Base-by-base conservation (phyloP, 2,797 vertebrate species). In the Pachyuromys duprasi region DNA sequence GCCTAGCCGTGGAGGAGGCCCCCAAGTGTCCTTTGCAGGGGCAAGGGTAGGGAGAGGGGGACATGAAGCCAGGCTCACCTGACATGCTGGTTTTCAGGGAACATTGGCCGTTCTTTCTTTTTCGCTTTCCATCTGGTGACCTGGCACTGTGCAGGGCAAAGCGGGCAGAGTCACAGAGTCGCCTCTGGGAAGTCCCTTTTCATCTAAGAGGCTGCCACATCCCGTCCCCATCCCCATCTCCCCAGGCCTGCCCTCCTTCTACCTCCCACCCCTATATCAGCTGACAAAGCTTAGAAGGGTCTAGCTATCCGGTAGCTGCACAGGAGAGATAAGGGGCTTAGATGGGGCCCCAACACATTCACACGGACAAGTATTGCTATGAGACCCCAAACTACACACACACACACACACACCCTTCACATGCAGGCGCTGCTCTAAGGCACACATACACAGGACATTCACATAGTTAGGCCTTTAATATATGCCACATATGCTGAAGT, bases 61-160 rank as follows among this genome's bases (percentile, higher is more conserved):
- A 3, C 7, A 60, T 22, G 0, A 7, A 74, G 74, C 70, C 69
- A 55, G 74, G 70, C 94, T 98, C 99, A 99, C 99, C 99, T 99
- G 99, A 99, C 99, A 99, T 99, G 98, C 99, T 99, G 98, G 98
- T 99, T 99, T 99, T 99, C 99, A 99, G 98, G 98, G 99, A 99
- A 99, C 99, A 99, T 99, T 99, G 99, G 99, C 99, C 99, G 99
- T 99, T 99, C 99, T 99, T 99, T 98, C 99, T 99, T 99, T 99
- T 99, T 99, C 99, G 99, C 98, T 99, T 99, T 97, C 99, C 99
- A 99, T 99, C 99, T 99, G 99, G 99, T 99, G 99, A 99, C 99
- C 99, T 99, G 98, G 95, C 95, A 90, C 95, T 97, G 92, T 42
- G 93, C 28, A 45, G 70, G 93, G 79, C 57, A 96, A 94, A 89